A percentile compares a stretch with the other conserved stretches of the same genome.
Evolutionary conservation across 2,113 vertebrate genomes (phyloP).

Genomic region (Oceanites oceanicus): DNA sequence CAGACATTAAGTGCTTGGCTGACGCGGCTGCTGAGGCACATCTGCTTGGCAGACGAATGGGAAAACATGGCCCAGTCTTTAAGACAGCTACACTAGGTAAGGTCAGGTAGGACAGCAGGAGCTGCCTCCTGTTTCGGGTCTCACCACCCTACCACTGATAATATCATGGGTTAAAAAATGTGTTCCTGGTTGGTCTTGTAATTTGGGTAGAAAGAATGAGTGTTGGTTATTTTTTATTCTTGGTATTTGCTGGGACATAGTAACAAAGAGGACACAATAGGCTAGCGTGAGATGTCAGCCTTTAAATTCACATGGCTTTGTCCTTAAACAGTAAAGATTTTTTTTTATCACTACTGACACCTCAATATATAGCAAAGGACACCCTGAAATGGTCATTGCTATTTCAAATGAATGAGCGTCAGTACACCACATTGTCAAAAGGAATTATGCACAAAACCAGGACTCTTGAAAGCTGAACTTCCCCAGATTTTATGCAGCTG

Average conservation of each 20-base stretch:
- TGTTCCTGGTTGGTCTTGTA: not conserved
- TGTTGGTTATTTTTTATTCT: not conserved
- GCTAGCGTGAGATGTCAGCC: not conserved
- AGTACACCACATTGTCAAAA: conserved; percentile 22
- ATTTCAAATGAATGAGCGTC: not conserved
- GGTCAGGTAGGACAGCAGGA: not conserved
- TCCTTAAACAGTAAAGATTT: conserved; percentile 5
- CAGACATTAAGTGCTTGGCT: conserved; percentile 35
- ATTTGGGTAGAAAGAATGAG: not conserved
- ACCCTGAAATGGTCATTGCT: conserved; percentile 38
- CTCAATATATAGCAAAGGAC: conserved; percentile 68
- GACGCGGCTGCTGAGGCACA: conserved; percentile 3
- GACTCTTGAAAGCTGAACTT: conserved; percentile 31
- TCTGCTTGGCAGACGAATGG: not conserved
- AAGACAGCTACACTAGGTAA: not conserved
- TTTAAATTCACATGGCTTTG: conserved; percentile 24
- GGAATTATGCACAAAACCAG: conserved; percentile 50
- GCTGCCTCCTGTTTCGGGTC: not conserved
- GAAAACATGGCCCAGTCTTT: not conserved
- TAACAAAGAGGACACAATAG: not conserved
- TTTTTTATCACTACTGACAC: conserved; percentile 51
- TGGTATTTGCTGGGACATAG: not conserved
- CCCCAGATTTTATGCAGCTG: conserved; percentile 59
- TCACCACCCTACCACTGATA: not conserved
- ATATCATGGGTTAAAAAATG: not conserved